These are phyloP conservation scores for Brachionus calyciflorus DNA, from an alignment of 1,140 invertebrate species.

Conservation along the genomic window DNA sequence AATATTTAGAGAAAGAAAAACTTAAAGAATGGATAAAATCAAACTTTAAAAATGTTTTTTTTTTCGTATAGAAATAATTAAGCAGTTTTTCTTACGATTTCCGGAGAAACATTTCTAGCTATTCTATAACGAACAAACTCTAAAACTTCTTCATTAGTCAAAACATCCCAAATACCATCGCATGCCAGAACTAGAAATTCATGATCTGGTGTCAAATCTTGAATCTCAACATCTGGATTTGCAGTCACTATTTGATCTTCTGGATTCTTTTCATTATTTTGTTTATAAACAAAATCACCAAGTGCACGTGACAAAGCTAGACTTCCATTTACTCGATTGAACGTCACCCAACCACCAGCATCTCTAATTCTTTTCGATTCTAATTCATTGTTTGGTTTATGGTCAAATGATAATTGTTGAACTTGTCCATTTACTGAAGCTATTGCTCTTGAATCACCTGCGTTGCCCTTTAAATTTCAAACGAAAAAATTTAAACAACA, in stretches of 20 bases:
- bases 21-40: no score
- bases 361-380: slow-evolving; percentile 76
- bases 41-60: no score
- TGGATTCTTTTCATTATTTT: slow-evolving; percentile 74
- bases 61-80: no score
- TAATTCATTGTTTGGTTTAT: slow-evolving; percentile 83
- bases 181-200: slow-evolving; percentile 95
- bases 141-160: slow-evolving; percentile 88
- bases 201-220: slow-evolving; percentile 80
- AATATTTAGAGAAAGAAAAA: no score
- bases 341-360: slow-evolving; percentile 92
- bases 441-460: slow-evolving; percentile 89
- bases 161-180: slow-evolving; percentile 99
- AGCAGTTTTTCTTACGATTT: slow-evolving; percentile 64
- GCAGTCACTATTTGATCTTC: slow-evolving; percentile 97
- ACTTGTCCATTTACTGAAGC: slow-evolving; percentile 68
- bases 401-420: slow-evolving; percentile 79
- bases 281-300: slow-evolving; percentile 95
- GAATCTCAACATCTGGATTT: slow-evolving; percentile 81
- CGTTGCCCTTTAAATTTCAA: slow-evolving; percentile 69
- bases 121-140: slow-evolving; percentile 81
- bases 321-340: slow-evolving; percentile 92
- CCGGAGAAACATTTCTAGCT: slow-evolving; percentile 76
- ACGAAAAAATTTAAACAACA: background rate
- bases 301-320: slow-evolving; percentile 89